These are phyloP conservation scores for Thalpophila matura DNA, from an alignment of 2,888 invertebrate species.

Conservation along the genomic window DNA sequence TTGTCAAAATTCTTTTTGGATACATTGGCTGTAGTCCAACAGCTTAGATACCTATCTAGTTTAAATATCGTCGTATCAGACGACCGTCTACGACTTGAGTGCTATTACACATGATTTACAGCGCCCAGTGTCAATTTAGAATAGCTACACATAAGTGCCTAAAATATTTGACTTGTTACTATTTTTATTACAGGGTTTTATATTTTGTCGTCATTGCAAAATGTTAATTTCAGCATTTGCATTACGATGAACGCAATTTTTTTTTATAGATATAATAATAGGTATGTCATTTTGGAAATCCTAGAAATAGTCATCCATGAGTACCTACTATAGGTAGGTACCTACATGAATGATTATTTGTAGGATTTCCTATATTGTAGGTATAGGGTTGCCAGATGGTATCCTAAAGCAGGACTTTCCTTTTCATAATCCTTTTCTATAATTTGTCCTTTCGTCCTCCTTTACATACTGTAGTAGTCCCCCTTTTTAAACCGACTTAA, in stretches of 20 bases:
- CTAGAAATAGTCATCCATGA: too few relatives aligned
- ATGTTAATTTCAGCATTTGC: constrained; percentile 26
- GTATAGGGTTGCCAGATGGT: too few relatives aligned
- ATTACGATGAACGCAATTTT: not conserved
- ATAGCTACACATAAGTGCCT: constrained; percentile 49
- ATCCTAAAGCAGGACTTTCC: too few relatives aligned
- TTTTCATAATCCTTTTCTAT: too few relatives aligned
- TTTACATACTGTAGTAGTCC: too few relatives aligned
- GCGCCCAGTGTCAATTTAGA: constrained; percentile 75
- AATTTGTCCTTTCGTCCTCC: too few relatives aligned
- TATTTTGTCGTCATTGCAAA: constrained; percentile 22
- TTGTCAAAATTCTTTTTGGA: constrained; percentile 75
- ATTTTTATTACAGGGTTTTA: constrained; percentile 41
- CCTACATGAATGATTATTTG: too few relatives aligned
- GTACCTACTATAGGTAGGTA: too few relatives aligned
- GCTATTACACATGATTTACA: constrained; percentile 82
- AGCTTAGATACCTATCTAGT: constrained; percentile 79
- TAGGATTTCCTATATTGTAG: too few relatives aligned
- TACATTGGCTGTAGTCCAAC: constrained; percentile 82
- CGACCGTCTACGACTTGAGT: constrained; percentile 77
- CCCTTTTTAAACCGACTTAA: too few relatives aligned
- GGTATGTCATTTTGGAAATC: too few relatives aligned
- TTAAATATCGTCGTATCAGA: constrained; percentile 80
- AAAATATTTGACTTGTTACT: constrained; percentile 41
- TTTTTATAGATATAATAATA: too few relatives aligned